A percentile compares a stretch with the other conserved stretches of the same genome.
phyloP scores from a whole-genome alignment of 2,888 invertebrate species.

The Trichopoda pennipes region DNA sequence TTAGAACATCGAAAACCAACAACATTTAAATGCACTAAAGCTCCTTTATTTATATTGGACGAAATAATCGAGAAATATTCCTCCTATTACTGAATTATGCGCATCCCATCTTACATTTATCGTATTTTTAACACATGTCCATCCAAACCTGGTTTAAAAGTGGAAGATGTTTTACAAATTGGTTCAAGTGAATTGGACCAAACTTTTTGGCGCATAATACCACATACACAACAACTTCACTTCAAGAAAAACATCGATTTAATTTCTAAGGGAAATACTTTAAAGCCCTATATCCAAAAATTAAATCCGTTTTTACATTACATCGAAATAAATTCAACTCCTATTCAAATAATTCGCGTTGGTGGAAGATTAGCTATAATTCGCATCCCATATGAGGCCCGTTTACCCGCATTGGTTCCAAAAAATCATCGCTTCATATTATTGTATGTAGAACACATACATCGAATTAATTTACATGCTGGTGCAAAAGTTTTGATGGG shows the following conservation, averaged over 20 bases:
- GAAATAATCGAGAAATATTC: conserved; percentile 18
- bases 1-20: not conserved
- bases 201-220: conserved; percentile 1
- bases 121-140: conserved; percentile 29
- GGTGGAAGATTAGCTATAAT: no score
- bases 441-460: no score
- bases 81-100: conserved; percentile 11
- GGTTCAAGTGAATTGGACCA: not conserved
- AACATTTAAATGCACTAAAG: conserved; percentile 8
- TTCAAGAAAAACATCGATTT: not conserved
- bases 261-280: not conserved
- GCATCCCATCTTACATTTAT: conserved; percentile 19
- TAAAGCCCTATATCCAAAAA: no score
- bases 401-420: no score
- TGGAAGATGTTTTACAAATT: no score
- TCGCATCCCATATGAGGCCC: no score
- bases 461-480: no score
- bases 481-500: no score
- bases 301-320: not conserved
- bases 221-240: not conserved
- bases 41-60: conserved; percentile 11
- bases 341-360: no score
- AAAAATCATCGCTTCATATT: no score
- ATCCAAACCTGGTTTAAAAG: no score
- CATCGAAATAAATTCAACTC: not conserved